A percentile compares a stretch with the other conserved stretches of the same genome.
Evolutionary conservation across 1,140 invertebrate genomes (phyloP).

Genomic region (Conopomorpha cramerella): DNA sequence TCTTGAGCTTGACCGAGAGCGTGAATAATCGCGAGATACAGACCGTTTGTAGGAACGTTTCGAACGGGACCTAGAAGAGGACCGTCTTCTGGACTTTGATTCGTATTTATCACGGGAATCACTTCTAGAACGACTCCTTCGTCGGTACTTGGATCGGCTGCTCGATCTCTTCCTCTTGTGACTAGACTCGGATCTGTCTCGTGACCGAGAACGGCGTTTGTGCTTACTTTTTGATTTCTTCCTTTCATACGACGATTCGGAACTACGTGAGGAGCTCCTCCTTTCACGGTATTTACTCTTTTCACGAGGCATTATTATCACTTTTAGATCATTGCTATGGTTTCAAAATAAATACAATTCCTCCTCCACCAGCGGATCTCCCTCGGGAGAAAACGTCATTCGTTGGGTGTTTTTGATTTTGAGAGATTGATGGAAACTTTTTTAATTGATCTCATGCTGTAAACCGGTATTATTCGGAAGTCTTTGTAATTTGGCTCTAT

Average conservation of each 20-base stretch:
- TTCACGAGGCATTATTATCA: constrained; percentile 41
- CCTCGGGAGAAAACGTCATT: no score
- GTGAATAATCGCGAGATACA: no score
- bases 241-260: constrained; percentile 39
- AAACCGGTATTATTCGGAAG: no score
- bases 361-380: no score
- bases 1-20: constrained; percentile 29
- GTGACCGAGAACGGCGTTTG: constrained; percentile 32
- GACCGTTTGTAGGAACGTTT: constrained; percentile 24
- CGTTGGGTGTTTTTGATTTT: no score
- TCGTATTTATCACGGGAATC: constrained; percentile 38
- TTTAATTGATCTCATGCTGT: no score
- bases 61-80: constrained; percentile 23
- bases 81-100: constrained; percentile 25
- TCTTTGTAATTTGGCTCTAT: no score
- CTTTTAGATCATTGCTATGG: no score
- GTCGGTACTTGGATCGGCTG: constrained; percentile 24
- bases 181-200: constrained; percentile 34
- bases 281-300: constrained; percentile 37
- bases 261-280: constrained; percentile 37
- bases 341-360: no score
- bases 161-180: constrained; percentile 28
- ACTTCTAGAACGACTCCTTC: constrained; percentile 40
- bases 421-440: no score
- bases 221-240: constrained; percentile 44